Evolutionary conservation across 1,140 invertebrate genomes (phyloP), one percentile per base, ranked within the genome.

Genomic region (Ctenoplectra terminalis): DNA sequence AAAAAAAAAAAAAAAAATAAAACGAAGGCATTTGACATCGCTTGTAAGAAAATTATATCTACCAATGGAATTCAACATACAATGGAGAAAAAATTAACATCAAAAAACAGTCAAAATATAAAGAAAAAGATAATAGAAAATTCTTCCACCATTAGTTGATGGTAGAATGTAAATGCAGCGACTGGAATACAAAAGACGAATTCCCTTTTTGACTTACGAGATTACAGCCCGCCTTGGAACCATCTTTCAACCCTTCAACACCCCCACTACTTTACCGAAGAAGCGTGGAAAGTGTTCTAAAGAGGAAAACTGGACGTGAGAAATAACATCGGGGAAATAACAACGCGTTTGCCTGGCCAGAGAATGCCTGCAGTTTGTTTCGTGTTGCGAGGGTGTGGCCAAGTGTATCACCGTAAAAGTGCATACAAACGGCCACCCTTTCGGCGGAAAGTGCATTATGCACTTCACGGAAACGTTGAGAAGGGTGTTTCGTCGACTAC

Each of bases 281-380:
- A 34, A 34, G 31, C 58, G 31, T 15, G 58, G 50, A 40, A 26
- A 66, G 6, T 34, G 52, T 29, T 54, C 43, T 56, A 43, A 56
- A 56, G 58, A 58, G 37, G 56, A 73, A 50, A 48, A 17, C 23
- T 46, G 43, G 6, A 37, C 58, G 43, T 60, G 58, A 63, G 72
- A 52, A 48, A 60, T 60, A 73, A 73, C 71, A 48, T 60, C n/a
- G 56, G 71, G 20, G 43, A 46, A 73, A 48, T 73, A 73, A 61
- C 71, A 61, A 48, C 29, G 17, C 50, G 29, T 54, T 37, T 13
- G 26, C 13, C 43, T 4, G 23, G 15, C 66, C 20, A 13, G 29
- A 13, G 29, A 37, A 61, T 37, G 46, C 17, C 31, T n/a, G n/a
- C n/a, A n/a, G n/a, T n/a, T n/a, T n/a, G n/a, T 34, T 63, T 23